Evolutionary conservation across 2,113 vertebrate species (phyloP).

Genomic region (Pedetes capensis): DNA sequence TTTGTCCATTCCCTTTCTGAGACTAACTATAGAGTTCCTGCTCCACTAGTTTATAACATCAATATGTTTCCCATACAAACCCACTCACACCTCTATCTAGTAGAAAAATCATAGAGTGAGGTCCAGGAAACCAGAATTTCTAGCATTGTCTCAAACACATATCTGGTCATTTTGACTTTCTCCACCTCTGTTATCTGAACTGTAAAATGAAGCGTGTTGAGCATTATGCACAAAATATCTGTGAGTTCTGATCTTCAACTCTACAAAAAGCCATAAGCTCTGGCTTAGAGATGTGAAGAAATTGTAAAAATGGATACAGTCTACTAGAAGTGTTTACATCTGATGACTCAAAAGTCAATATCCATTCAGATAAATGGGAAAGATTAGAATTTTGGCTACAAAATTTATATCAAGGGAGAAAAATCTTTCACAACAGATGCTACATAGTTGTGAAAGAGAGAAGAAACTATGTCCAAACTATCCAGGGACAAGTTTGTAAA

Average conservation of each 20-base stretch:
- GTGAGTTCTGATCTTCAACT: slow-evolving; percentile 23
- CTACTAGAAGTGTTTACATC: slow-evolving; percentile 15
- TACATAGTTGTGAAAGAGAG: not conserved
- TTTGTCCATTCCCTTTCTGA: not conserved
- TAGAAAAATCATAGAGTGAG: not conserved
- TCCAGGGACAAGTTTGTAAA: not conserved
- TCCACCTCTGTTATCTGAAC: not conserved
- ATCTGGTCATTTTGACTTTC: slow-evolving; percentile 2
- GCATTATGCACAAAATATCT: not conserved
- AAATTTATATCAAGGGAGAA: not conserved
- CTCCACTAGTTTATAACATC: not conserved
- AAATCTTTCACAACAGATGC: not conserved
- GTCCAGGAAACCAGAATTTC: not conserved
- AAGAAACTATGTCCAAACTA: not conserved
- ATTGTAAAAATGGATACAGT: slow-evolving; percentile 17
- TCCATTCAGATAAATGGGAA: not conserved
- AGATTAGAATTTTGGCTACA: not conserved
- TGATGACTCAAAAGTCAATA: slow-evolving; percentile 17
- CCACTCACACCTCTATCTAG: not conserved
- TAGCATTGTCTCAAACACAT: not conserved
- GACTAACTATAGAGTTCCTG: not conserved
- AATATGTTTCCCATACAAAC: not conserved
- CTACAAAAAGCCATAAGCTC: not conserved
- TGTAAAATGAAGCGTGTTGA: not conserved
- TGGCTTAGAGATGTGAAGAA: slow-evolving; percentile 12